Evolutionary conservation across 2,888 invertebrate species (phyloP).

Genomic region (Tortrix viridana): DNA sequence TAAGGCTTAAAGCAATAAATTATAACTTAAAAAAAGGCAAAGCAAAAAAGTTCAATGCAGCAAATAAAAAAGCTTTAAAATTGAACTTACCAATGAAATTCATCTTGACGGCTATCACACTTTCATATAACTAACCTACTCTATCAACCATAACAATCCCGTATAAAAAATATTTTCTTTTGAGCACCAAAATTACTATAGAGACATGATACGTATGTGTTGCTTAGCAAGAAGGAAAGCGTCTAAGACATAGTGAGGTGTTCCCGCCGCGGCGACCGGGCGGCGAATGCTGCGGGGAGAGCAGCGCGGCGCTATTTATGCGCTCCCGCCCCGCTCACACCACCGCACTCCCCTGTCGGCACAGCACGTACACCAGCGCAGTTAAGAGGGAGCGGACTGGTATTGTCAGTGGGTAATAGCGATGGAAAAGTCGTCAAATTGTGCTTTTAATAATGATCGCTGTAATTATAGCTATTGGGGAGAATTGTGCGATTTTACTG

Average conservation of each 20-base stretch:
- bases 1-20: background rate
- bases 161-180: constrained; percentile 68
- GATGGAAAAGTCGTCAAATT: constrained; percentile 76
- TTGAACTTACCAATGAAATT: constrained; percentile 77
- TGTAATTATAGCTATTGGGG: constrained; percentile 62
- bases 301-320: constrained; percentile 39
- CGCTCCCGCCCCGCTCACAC: constrained; percentile 41
- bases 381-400: constrained; percentile 72
- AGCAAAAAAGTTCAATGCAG: background rate
- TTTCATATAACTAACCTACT: constrained; percentile 50
- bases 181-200: constrained; percentile 78
- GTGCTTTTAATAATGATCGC: constrained; percentile 71
- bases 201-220: constrained; percentile 80
- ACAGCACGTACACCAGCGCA: constrained; percentile 45
- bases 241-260: constrained; percentile 66
- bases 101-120: constrained; percentile 68
- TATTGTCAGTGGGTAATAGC: constrained; percentile 77
- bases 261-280: constrained; percentile 52
- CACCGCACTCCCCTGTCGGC: constrained; percentile 38
- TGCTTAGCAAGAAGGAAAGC: constrained; percentile 55
- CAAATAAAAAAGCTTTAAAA: constrained; percentile 12
- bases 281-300: constrained; percentile 61
- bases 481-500: constrained; percentile 36
- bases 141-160: constrained; percentile 67
- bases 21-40: background rate